Evolutionary conservation across 2,113 vertebrate species (phyloP).

Genomic region (Eurypyga helias): DNA sequence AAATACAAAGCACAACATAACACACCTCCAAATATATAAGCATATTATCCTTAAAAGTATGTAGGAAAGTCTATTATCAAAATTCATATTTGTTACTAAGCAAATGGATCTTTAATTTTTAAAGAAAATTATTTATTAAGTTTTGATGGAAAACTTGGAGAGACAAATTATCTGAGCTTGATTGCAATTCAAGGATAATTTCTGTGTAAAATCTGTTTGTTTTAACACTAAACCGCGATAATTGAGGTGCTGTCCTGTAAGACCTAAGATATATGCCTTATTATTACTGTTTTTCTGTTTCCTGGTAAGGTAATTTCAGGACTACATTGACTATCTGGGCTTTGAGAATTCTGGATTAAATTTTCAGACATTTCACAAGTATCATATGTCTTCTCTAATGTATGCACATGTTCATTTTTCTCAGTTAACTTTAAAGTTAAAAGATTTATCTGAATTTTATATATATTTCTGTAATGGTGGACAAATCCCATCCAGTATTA

Average conservation of each 20-base stretch:
- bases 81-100: not conserved
- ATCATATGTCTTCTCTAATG: not conserved
- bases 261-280: not conserved
- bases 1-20: not conserved
- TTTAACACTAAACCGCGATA: not conserved
- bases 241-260: not conserved
- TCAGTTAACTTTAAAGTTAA: not conserved
- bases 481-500: not conserved
- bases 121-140: not conserved
- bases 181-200: not conserved
- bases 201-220: not conserved
- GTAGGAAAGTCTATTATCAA: not conserved
- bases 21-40: not conserved
- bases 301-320: not conserved
- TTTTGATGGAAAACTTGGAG: not conserved
- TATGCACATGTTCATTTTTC: not conserved
- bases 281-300: not conserved
- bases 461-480: not conserved
- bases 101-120: not conserved
- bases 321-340: not conserved
- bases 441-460: not conserved
- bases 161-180: not conserved
- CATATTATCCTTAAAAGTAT: not conserved
- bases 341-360: not conserved
- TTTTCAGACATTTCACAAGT: not conserved